Evolutionary conservation across 37 sponge, comb jelly and placozoan species (phyloP).

Genomic region (Aplysina aerophoba): DNA sequence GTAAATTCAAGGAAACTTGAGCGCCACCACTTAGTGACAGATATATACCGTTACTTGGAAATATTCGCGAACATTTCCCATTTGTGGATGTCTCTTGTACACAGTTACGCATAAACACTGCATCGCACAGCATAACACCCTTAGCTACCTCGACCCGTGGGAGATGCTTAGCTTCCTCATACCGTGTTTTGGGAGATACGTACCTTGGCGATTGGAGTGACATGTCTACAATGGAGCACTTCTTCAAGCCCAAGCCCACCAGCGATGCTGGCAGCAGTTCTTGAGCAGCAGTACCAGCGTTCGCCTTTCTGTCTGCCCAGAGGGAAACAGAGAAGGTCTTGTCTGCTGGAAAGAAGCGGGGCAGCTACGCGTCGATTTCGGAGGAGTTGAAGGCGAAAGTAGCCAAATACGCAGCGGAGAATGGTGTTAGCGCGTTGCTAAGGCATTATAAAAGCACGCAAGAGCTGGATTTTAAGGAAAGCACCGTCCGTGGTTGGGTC

Average conservation of each 20-base stretch:
- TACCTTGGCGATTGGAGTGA: no score
- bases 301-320: neutral
- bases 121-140: no score
- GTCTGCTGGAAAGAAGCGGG: neutral
- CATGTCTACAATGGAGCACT: neutral
- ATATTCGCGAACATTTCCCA: no score
- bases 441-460: constrained; percentile 24
- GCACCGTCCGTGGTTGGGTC: constrained; percentile 31
- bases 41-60: no score
- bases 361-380: constrained; percentile 13
- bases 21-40: no score
- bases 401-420: constrained; percentile 20
- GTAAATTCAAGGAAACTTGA: no score
- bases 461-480: constrained; percentile 11
- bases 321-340: constrained; percentile 8
- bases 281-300: constrained; percentile 29
- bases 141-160: no score
- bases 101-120: no score
- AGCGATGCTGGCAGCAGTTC: constrained; percentile 18
- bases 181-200: neutral
- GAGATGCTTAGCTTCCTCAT: no score
- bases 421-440: constrained; percentile 17
- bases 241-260: constrained; percentile 15
- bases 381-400: constrained; percentile 32
- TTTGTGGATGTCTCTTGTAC: no score